phyloP scores from a whole-genome alignment of 2,888 invertebrate species.

The Stenchaetothrips biformis region DNA sequence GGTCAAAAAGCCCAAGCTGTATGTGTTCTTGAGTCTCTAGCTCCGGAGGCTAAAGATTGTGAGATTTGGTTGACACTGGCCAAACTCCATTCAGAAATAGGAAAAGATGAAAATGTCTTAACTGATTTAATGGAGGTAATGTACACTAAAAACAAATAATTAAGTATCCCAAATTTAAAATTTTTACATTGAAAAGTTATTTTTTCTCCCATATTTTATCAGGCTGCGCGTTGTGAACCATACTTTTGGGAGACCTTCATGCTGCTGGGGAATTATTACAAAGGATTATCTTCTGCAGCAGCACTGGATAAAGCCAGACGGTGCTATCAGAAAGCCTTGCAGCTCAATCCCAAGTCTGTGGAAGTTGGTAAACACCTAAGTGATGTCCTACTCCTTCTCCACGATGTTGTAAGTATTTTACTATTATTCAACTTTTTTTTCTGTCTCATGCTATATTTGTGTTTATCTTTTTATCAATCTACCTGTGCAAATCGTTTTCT shows the following conservation, averaged over 20 bases:
- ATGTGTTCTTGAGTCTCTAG: constrained; percentile 37
- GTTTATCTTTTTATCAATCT: neutral
- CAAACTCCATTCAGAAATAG: constrained; percentile 55
- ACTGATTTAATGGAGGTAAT: constrained; percentile 57
- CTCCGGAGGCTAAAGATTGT: constrained; percentile 49
- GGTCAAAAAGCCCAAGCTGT: constrained; percentile 49
- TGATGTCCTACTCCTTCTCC: constrained; percentile 49
- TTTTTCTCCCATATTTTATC: constrained; percentile 35
- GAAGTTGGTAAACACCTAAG: constrained; percentile 69
- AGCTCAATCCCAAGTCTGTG: constrained; percentile 62
- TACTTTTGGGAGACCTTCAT: constrained; percentile 68
- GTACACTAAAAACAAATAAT: neutral
- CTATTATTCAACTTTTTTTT: neutral
- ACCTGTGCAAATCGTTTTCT: constrained; percentile 30
- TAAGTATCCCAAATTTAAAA: neutral
- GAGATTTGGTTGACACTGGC: constrained; percentile 58
- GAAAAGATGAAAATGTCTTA: constrained; percentile 57
- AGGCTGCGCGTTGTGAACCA: constrained; percentile 60
- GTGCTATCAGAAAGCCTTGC: constrained; percentile 79
- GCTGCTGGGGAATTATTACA: constrained; percentile 71
- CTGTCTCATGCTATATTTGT: neutral
- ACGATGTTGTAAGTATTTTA: constrained; percentile 39
- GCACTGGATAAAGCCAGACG: constrained; percentile 71
- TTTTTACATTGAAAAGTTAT: neutral
- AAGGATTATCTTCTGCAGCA: constrained; percentile 47